phyloP scores from a whole-genome alignment of 2,113 vertebrate genomes.

The Sinocyclocheilus anshuiensis region DNA sequence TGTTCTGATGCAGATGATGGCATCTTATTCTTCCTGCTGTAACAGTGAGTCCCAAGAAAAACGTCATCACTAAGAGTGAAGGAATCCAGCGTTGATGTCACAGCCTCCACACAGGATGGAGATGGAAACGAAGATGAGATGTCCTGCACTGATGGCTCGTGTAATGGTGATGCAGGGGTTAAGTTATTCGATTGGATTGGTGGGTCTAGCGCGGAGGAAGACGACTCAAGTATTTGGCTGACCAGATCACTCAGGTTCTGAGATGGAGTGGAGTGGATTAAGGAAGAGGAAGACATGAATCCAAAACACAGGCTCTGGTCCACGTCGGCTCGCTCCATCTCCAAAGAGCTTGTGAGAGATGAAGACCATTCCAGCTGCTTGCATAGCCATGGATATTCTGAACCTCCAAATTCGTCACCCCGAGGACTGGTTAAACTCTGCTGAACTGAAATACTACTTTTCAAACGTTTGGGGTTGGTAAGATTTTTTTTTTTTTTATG shows the following conservation, averaged over 20 bases:
- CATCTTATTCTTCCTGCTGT: background rate
- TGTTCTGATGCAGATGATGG: slow-evolving; percentile 6
- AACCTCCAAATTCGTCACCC: slow-evolving; percentile 50
- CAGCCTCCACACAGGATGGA: slow-evolving; percentile 38
- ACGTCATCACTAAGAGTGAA: slow-evolving; percentile 56
- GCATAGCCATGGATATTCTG: slow-evolving; percentile 26
- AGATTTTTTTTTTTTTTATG: too few species aligned
- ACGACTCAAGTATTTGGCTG: slow-evolving; percentile 36
- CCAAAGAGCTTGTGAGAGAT: slow-evolving; percentile 18
- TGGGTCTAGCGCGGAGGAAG: slow-evolving; percentile 7
- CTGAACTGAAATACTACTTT: slow-evolving; percentile 1
- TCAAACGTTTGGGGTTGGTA: background rate
- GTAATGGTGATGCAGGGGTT: background rate
- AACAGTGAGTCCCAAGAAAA: slow-evolving; percentile 40
- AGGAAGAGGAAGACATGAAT: slow-evolving; percentile 23
- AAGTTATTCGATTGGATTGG: background rate
- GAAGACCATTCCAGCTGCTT: slow-evolving; percentile 35
- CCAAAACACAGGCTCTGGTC: slow-evolving; percentile 35
- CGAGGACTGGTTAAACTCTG: slow-evolving; percentile 7
- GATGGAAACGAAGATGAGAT: background rate
- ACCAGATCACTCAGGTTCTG: slow-evolving; percentile 44
- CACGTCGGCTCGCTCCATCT: slow-evolving; percentile 52
- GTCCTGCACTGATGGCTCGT: background rate
- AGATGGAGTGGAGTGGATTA: slow-evolving; percentile 54
- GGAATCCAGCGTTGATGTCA: slow-evolving; percentile 46